phyloP scores from a whole-genome alignment of 2,113 vertebrate species.

The Daphoenositta chrysoptera region DNA sequence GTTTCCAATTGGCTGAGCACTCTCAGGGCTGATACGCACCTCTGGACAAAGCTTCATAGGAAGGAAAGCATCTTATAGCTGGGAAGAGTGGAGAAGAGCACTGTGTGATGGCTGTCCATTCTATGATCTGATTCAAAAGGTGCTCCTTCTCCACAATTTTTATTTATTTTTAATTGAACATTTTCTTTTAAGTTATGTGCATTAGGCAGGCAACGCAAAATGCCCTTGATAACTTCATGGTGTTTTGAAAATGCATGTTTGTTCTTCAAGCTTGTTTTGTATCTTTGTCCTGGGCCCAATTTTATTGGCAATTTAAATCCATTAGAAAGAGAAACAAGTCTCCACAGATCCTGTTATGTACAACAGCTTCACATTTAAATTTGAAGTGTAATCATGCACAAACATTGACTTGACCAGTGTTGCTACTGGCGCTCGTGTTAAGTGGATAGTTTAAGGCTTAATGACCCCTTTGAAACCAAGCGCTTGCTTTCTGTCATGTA shows the following conservation, averaged over 20 bases:
- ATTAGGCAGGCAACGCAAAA: not conserved
- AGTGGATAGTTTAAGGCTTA: conserved; percentile 51
- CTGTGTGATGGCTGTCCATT: not conserved
- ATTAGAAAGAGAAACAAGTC: conserved; percentile 22
- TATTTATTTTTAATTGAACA: not conserved
- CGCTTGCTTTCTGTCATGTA: not conserved
- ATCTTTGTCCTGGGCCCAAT: not conserved
- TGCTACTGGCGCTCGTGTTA: not conserved
- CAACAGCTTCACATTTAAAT: conserved; percentile 6
- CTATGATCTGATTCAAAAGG: not conserved
- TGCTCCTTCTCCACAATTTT: not conserved
- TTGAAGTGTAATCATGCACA: conserved; percentile 14
- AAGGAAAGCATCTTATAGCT: not conserved
- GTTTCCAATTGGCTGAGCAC: not conserved
- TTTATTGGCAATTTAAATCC: conserved; percentile 15
- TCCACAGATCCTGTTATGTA: not conserved
- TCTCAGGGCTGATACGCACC: rapidly evolving
- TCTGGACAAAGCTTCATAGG: rapidly evolving
- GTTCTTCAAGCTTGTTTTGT: not conserved
- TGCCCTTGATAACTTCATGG: not conserved
- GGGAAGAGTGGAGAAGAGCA: not conserved
- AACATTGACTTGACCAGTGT: conserved; percentile 46
- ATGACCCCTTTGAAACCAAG: conserved; percentile 20
- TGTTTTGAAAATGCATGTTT: not conserved
- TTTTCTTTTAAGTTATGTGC: not conserved